Evolutionary conservation across 2,113 vertebrate genomes (phyloP), one percentile per base, ranked within the genome.

Genomic region (Colinus virginianus): DNA sequence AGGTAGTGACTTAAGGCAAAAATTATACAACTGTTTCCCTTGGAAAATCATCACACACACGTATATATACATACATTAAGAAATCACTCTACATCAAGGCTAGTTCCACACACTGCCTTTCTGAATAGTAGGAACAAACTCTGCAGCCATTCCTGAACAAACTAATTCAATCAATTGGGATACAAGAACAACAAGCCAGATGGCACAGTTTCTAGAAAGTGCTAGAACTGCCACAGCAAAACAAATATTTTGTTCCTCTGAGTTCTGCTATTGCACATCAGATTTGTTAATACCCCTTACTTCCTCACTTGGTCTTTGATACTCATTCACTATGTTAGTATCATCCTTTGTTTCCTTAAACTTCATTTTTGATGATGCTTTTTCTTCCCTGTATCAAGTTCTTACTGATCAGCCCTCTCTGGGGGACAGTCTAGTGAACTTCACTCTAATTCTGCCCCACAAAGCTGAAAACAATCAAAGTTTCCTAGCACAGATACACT

Each of bases 71-170:
- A 48, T 18, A 46, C 19, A 17, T 46, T 19, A 8, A 75, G 9
- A 78, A 66, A 94, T 91, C 70, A 20, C 36, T 68, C 67, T 13
- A 23, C 67, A 89, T 64, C 72, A 90, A 84, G 84, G 69, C 43
- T 78, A 75, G 56, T 51, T 88, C 62, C 55, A 81, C 22, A 48
- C 11, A 86, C 43, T 12, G 62, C 74, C 51, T 64, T 84, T 10
- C 58, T 84, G 42, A 92, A 84, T 30, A 88, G 56, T 32, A 80
- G 94, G 90, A 95, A 71, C 43, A 95, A 95, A 78, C 84, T 84
- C 84, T n/a, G 87, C 53, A 93, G 93, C 45, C 81, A 76, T 87
- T 93, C 74, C 78, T 81, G 64, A 80, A 77, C 26, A 38, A 90
- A 90, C 32, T 59, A 61, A 74, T 64, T 84, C 61, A 78, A 77